Base-by-base conservation (phyloP, 1,140 invertebrate species). In the Leptoteleia sp. region DNA sequence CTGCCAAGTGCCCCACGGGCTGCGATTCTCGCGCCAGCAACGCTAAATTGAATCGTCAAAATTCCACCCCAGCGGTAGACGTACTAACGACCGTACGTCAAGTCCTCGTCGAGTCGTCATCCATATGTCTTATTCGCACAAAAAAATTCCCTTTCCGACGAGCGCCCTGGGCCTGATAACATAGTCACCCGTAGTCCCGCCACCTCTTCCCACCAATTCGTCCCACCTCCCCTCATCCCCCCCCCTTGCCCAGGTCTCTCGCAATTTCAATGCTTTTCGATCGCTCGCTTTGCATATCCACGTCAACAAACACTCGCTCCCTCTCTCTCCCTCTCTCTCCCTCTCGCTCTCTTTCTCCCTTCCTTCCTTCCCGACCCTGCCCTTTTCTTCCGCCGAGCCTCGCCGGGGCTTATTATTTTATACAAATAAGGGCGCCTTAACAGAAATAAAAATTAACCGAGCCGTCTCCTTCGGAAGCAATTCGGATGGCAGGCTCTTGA, bases 31-130 rank as follows among this genome's bases (percentile, higher is more conserved):
- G 83, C 82, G 82, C 83, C 81, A 81, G 77, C 80, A 80, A 83
- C 78, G 82, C 78, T 84, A 89, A 89, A 88, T 89, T 89, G 87
- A 89, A 88, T 88, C 86, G 86, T 88, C 86, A 82, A 81, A 81
- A 79, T 75, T 77, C 54, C 33, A 72, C 67, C 73, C 67, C 62
- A 22, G 22, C 70, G 65, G 78, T 78, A 72, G 79, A 78, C 77
- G 70, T 77, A 79, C 79, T 83, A 82, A 82, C 79, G 79, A 82
- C 68, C 67, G 40, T 77, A 73, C 79, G 75, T 81, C 79, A 81
- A 75, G 70, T 78, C 65, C 75, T 75, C 75, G 64, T 81, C 70
- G 65, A 75, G 70, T 75, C 64, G 68, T 80, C 68, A 72, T 68
- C 76, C 76, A 62, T 54, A 17, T 67, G 76, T 61, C 67, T 72